Evolutionary conservation across 2,797 vertebrate genomes (phyloP).

Genomic region (Xenopus petersii): DNA sequence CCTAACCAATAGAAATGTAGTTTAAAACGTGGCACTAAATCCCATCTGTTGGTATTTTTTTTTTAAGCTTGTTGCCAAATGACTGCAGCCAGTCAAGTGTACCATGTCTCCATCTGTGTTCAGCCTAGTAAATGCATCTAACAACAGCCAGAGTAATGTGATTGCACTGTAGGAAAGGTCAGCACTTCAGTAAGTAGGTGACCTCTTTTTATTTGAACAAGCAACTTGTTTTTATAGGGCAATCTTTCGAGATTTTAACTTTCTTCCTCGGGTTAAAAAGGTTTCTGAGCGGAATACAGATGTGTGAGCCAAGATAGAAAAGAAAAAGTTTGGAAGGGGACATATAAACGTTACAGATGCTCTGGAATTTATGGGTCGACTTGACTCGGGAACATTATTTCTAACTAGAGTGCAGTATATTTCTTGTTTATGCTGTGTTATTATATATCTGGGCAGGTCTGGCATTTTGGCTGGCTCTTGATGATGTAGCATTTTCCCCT

Average conservation of each 20-base stretch:
- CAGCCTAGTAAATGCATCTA: no score
- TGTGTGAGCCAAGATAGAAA: slow-evolving; percentile 10
- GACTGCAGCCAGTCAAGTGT: no score
- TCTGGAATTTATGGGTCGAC: not conserved
- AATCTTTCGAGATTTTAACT: not conserved
- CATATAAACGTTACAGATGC: slow-evolving; percentile 2
- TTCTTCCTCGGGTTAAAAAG: not conserved
- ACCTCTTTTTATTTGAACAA: slow-evolving; percentile 9
- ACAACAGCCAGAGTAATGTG: not conserved
- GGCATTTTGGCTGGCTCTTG: slow-evolving; percentile 1
- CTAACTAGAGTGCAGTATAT: slow-evolving; percentile 5
- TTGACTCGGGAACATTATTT: not conserved
- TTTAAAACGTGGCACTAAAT: no score
- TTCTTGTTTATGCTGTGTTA: slow-evolving; percentile 8
- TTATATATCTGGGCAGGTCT: slow-evolving; percentile 4
- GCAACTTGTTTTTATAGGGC: slow-evolving; percentile 4
- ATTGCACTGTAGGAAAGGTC: not conserved
- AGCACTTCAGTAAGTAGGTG: not conserved
- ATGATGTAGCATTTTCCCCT: not conserved
- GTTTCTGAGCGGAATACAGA: slow-evolving; percentile 18
- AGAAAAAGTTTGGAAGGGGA: not conserved
- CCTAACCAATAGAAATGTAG: no score
- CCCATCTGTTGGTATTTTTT: no score
- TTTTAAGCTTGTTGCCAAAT: no score
- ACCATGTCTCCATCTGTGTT: no score